Conservation (phyloP, 2,113 vertebrate genomes). For the Egretta garzetta region DNA sequence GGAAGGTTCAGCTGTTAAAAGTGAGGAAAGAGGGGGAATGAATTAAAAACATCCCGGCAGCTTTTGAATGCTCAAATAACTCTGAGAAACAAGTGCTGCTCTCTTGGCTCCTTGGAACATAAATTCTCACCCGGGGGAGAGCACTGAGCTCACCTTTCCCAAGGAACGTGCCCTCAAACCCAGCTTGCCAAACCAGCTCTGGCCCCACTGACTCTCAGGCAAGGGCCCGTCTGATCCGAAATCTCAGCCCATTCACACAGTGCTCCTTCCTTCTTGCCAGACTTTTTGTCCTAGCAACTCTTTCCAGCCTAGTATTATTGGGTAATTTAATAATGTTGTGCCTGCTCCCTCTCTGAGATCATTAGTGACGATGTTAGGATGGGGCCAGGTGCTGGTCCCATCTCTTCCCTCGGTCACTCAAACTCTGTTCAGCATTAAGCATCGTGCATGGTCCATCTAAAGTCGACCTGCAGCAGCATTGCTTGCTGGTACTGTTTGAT, state of each 20-base stretch:
- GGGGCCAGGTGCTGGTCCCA: neutral
- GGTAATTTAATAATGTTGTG: neutral
- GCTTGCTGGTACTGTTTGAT: neutral
- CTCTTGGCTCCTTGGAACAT: neutral
- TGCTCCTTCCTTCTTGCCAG: neutral
- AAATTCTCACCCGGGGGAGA: neutral
- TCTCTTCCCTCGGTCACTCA: neutral
- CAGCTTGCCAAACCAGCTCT: neutral
- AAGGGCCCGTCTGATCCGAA: neutral
- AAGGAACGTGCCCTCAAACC: neutral
- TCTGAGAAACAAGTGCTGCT: neutral
- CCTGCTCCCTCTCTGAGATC: neutral
- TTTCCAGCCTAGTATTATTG: neutral
- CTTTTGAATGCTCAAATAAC: neutral
- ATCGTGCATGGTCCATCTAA: accelerated
- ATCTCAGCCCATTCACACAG: accelerated
- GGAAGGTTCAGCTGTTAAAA: neutral
- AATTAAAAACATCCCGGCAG: neutral
- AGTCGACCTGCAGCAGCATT: neutral
- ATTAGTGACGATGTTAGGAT: neutral
- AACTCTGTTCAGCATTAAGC: accelerated
- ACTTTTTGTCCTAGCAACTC: neutral
- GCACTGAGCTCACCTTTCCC: neutral
- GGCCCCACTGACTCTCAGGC: neutral
- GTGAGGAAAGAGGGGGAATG: neutral